A percentile compares a stretch with the other conserved stretches of the same genome.
Conservation (phyloP, 2,888 invertebrate genomes). For the Campoplex capitator region DNA sequence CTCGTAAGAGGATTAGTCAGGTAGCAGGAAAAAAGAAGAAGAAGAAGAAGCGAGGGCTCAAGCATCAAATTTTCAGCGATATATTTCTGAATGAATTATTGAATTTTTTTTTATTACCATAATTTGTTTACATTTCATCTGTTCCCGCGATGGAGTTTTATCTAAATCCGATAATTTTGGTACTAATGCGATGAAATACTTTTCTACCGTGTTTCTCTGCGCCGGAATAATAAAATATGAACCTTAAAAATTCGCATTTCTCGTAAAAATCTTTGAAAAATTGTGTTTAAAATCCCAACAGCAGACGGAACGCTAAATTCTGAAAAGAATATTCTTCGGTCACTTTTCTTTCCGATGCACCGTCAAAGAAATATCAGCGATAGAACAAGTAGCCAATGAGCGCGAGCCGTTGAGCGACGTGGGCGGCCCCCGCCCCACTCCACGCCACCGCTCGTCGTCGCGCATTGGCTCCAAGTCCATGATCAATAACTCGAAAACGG, state of each 20-base stretch:
- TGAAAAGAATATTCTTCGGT: not conserved
- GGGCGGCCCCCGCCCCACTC: not conserved
- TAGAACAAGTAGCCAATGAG: not conserved
- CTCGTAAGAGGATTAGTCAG: slow-evolving; percentile 48
- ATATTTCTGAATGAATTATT: slow-evolving; percentile 24
- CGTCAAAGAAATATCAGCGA: not conserved
- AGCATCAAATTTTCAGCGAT: slow-evolving; percentile 20
- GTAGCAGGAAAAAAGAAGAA: not conserved
- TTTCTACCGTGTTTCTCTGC: not conserved
- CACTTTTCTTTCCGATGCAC: not conserved
- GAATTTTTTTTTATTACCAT: slow-evolving; percentile 22
- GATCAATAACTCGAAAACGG: not conserved
- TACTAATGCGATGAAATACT: not conserved
- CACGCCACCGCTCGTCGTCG: not conserved
- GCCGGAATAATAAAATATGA: no score
- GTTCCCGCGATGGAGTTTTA: not conserved
- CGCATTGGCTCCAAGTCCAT: no score
- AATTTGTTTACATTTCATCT: not conserved
- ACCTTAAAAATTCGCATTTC: no score
- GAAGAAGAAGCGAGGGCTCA: slow-evolving; percentile 22
- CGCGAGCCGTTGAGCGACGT: not conserved
- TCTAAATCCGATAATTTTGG: no score
- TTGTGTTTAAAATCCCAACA: not conserved
- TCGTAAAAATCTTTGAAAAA: not conserved
- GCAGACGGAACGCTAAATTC: not conserved